Base-by-base conservation (phyloP, 2,888 invertebrate species). In the Pammene aurita region DNA sequence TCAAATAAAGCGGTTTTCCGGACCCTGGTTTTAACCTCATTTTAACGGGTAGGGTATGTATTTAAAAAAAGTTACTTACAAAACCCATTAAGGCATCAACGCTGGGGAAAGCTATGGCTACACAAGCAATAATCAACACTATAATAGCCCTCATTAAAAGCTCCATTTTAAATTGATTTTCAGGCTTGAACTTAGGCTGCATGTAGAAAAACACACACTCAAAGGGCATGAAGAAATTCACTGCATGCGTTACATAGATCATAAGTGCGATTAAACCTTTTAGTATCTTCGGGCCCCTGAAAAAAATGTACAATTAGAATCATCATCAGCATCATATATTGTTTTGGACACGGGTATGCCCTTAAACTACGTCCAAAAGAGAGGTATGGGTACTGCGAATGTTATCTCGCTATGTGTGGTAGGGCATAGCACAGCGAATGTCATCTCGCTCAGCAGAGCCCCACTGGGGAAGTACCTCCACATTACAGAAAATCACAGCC, bases 181-280 rank as follows among this genome's bases (percentile, higher is more conserved):
- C 56, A 0, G 72, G 72, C 0, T 72, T 54, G 54, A 82, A 77
- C 0, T 14, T 55, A 0, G 66, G 70, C 63, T 81, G 80, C 4
- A 90, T 55, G 61, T 90, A 91, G 70, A 81, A 80, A 73, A 84
- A 90, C 18, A 77, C 75, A 0, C 87, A 73, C 48, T 86, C 81
- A 73, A 92, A 92, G 0, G 90, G 89, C 2, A 85, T 85, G 84
- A 84, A 91, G 72, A 85, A 91, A 65, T 90, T 91, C 0, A 91
- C 55, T 0, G 85, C 88, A 46, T 89, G 88, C 0, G 90, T 90
- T 0, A 87, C 75, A 66, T 83, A 87, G 7, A 91, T 83, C 90
- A 90, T 90, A 0, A 83, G 0, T 0, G 81, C 84, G 0, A 91
- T 86, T 0, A 76, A 60, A 0, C 72, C 84, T 74, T 90, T 91